Base-by-base conservation (phyloP, 2,888 invertebrate species). In the Melanostoma mellinum region DNA sequence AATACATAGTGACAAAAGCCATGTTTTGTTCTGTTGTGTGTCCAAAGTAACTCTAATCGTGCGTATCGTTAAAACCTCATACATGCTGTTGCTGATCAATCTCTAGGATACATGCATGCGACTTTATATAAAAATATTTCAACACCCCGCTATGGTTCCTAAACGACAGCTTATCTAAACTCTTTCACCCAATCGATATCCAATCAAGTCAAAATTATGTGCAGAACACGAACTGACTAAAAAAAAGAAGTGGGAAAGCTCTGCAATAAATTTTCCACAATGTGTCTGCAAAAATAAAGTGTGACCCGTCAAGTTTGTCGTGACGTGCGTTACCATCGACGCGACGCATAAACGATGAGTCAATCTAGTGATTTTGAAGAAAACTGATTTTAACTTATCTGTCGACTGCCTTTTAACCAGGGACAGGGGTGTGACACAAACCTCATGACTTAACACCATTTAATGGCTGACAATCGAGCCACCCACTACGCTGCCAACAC, bases 291-390 rank as follows among this genome's bases (percentile, higher is more conserved):
- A 2, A 56, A 35, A 44, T 36, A 30, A 46, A 46, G 48, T 36
- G 30, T 48, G 36, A 20, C 36, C 30, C 10, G 48, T 9, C 48
- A 48, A 36, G 9, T 36, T 36, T 38, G 36, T 61, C 61, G 46
- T 35, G 61, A 44, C 33, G 44, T 61, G 36, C 36, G 61, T 20
- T 20, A 20, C 20, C 20, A 20, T 20, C 20, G 20, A 48, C 61
- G 61, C 46, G 48, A 61, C 48, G 61, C 61, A 61, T 61, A 48
- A 36, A 3, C 36, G 36, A 61, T 61, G 46, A 61, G 36, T 63
- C 48, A 48, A 63, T 63, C 50, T 36, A 50, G 48, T 63, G 48
- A 63, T 36, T 48, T 36, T 6, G 32, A 44, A 35, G 30, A 63
- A 63, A 38, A 63, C 36, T 30, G 32, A 50, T 63, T 48, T 50